Percentiles rank a stretch among this genome's conserved stretches.
Evolutionary conservation across 2,888 invertebrate genomes (phyloP).

Genomic region (Patella pellucida): DNA sequence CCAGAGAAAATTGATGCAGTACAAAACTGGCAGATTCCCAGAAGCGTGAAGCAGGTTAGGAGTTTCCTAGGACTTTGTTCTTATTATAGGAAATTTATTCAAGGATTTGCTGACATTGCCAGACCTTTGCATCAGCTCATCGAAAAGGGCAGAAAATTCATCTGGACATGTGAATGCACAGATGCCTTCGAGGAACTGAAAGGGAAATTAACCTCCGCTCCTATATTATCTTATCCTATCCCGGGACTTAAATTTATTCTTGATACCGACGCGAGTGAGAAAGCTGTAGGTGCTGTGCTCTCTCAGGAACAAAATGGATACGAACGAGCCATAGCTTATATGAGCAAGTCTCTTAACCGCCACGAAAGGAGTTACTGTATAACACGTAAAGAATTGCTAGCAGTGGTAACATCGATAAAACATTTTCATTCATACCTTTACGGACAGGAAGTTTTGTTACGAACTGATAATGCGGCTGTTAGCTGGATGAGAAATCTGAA

Average conservation of each 20-base stretch:
- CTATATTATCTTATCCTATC: slow-evolving; percentile 21
- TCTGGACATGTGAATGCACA: slow-evolving; percentile 13
- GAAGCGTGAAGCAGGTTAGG: slow-evolving; percentile 21
- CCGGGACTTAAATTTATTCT: slow-evolving; percentile 14
- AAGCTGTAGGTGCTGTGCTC: slow-evolving; percentile 18
- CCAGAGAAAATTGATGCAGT: slow-evolving; percentile 30
- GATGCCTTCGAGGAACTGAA: slow-evolving; percentile 24
- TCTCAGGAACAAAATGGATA: no score
- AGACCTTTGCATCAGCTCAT: slow-evolving; percentile 27
- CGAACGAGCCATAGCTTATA: slow-evolving; percentile 18
- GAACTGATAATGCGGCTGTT: slow-evolving; percentile 22
- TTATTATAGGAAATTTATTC: slow-evolving; percentile 33
- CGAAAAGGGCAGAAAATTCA: slow-evolving; percentile 18
- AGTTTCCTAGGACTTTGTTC: slow-evolving; percentile 31
- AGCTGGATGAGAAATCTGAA: slow-evolving; percentile 16
- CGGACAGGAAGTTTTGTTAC: slow-evolving; percentile 13
- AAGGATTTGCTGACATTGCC: slow-evolving; percentile 28
- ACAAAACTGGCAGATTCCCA: slow-evolving; percentile 29
- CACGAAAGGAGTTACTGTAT: slow-evolving; percentile 16
- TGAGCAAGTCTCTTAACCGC: slow-evolving; percentile 16
- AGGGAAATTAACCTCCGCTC: slow-evolving; percentile 10
- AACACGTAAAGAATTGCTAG: slow-evolving; percentile 18
- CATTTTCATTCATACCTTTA: slow-evolving; percentile 20
- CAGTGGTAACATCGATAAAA: slow-evolving; percentile 14
- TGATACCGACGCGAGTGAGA: slow-evolving; percentile 21